phyloP scores from a whole-genome alignment of 2,888 invertebrate species.

The Papilio protenor region DNA sequence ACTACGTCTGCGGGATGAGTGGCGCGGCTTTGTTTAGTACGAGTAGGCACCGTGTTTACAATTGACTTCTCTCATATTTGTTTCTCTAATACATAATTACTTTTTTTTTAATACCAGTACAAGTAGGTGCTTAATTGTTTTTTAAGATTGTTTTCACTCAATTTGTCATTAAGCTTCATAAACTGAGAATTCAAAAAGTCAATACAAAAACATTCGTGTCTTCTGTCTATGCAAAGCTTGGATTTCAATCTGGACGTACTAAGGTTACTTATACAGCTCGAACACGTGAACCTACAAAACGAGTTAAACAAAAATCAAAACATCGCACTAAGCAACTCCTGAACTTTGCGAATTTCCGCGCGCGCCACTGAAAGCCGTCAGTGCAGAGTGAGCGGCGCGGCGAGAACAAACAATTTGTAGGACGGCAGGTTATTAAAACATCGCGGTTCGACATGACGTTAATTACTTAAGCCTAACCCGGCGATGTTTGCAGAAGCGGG shows the following conservation, averaged over 20 bases:
- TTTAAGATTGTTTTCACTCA: not conserved
- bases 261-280: not conserved
- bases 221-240: not conserved
- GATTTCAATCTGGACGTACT: not conserved
- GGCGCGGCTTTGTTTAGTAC: not conserved
- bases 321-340: slow-evolving; percentile 1
- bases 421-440: slow-evolving; percentile 61
- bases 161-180: not conserved
- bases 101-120: no score
- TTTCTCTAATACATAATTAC: not conserved
- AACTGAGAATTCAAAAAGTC: not conserved
- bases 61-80: not conserved
- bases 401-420: slow-evolving; percentile 55
- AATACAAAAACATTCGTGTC: not conserved
- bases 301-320: slow-evolving; percentile 10
- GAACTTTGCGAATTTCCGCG: slow-evolving; percentile 42
- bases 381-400: slow-evolving; percentile 46
- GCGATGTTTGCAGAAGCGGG: slow-evolving; percentile 53
- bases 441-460: slow-evolving; percentile 60
- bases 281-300: not conserved
- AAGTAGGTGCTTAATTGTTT: no score
- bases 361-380: slow-evolving; percentile 48
- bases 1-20: slow-evolving; percentile 27
- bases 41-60: not conserved
- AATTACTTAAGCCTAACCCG: slow-evolving; percentile 59